Evolutionary conservation across 2,113 vertebrate genomes (phyloP).

Genomic region (Colinus virginianus): DNA sequence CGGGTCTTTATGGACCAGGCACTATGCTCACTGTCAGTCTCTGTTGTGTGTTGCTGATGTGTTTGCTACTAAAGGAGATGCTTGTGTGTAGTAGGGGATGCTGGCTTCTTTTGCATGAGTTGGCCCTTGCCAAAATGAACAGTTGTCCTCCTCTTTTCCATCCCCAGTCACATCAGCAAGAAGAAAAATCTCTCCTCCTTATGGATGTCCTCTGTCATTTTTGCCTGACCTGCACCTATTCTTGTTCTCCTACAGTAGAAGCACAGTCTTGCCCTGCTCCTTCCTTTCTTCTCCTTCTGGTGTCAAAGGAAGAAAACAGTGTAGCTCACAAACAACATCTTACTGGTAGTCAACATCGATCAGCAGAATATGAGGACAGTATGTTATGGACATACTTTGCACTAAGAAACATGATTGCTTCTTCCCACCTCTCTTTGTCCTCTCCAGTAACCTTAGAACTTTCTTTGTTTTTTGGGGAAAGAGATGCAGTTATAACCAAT

Average conservation of each 20-base stretch:
- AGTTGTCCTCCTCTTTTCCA: neutral
- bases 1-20: neutral
- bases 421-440: neutral
- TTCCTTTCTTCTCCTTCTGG: neutral
- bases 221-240: neutral
- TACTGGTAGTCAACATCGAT: neutral
- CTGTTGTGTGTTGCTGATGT: neutral
- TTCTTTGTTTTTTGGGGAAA: neutral
- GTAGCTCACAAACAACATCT: neutral
- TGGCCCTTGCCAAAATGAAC: neutral
- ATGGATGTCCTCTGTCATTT: neutral
- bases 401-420: fast-evolving
- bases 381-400: neutral
- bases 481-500: neutral
- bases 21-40: neutral
- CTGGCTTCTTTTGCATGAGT: neutral
- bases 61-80: neutral
- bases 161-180: neutral
- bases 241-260: neutral
- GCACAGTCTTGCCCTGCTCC: neutral
- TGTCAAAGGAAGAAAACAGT: neutral
- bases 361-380: neutral
- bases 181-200: neutral
- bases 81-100: neutral
- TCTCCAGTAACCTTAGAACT: neutral